Percentiles rank a stretch among this genome's conserved stretches.
These are phyloP conservation scores for Hyposoter dolosus DNA, from an alignment of 2,888 invertebrate species.

Conservation along the genomic window DNA sequence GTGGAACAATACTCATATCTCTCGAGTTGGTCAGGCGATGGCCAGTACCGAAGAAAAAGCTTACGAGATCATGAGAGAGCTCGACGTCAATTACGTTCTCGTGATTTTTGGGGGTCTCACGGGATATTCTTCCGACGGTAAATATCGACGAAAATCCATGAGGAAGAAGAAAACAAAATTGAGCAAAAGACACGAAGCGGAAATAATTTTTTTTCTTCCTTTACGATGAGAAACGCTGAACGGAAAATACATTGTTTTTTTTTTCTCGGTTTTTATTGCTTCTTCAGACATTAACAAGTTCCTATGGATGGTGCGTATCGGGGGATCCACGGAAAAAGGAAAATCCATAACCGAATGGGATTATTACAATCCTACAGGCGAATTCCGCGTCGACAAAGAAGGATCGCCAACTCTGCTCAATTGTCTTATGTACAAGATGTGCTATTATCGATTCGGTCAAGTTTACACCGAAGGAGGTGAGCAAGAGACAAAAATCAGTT, in stretches of 20 bases:
- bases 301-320: conserved; percentile 99
- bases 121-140: conserved; percentile 98
- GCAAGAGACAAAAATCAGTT: background rate
- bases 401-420: conserved; percentile 96
- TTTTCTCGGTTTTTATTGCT: conserved; percentile 63
- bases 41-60: conserved; percentile 98
- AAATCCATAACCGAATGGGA: conserved; percentile 98
- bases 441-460: conserved; percentile 98
- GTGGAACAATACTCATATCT: conserved; percentile 99
- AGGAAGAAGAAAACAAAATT: background rate
- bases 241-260: conserved; percentile 20
- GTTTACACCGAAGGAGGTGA: conserved; percentile 97
- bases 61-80: conserved; percentile 98
- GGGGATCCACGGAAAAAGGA: conserved; percentile 97
- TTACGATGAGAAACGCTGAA: background rate
- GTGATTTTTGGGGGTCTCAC: conserved; percentile 99
- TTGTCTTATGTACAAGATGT: conserved; percentile 99
- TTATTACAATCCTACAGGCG: conserved; percentile 98
- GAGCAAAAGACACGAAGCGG: background rate
- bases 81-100: conserved; percentile 98
- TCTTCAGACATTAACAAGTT: conserved; percentile 97
- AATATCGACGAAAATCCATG: conserved; percentile 72
- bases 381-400: conserved; percentile 98
- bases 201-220: background rate
- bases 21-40: conserved; percentile 99